Evolutionary conservation across 1,140 invertebrate species (phyloP), one percentile per base, ranked within the genome.

Genomic region (Aleiodes sp.): DNA sequence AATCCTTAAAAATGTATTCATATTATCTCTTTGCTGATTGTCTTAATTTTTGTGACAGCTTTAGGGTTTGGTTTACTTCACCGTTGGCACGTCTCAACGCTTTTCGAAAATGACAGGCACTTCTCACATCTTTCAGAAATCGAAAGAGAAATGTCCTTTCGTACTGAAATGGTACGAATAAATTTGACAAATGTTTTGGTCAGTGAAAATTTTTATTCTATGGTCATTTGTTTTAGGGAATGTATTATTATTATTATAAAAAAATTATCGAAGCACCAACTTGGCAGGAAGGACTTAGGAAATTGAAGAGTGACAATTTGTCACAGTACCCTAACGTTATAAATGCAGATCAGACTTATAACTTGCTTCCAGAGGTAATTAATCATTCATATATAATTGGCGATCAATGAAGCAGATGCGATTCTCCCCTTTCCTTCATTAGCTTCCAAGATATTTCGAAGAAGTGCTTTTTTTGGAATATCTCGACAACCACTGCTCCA

Each of bases 201-300:
- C 21, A n/a, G 68, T 68, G n/a, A 60, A 37, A 28, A 65, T 16
- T 52, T 56, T 19, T 1, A 62, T n/a, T n/a, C n/a, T n/a, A n/a
- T n/a, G n/a, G n/a, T n/a, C n/a, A n/a, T 73, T 67, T 76, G 39
- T 87, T 82, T 65, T 80, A 93, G 92, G 94, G 93, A 2, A 89
- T 96, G 76, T 96, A 96, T 81, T 96, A 95, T 80, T 95, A 93
- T 0, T 96, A 94, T 78, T 96, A 92, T 81, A 96, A 96, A 82
- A 91, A 89, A 0, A 86, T 96, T 16, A 90, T 92, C 0, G 88
- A 92, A 73, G 89, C 94, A 6, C 88, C 88, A 9, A 88, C 87
- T 4, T 91, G 92, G 72, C 68, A 86, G 1, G 85, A 89, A 3
- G 93, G 93, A 0, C 77, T 94, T 9, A 68, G 88, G 9, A 84